Percentiles rank a stretch among this genome's conserved stretches.
These are phyloP conservation scores for Hippoglossus stenolepis DNA, from an alignment of 2,113 vertebrate genomes.

Conservation along the genomic window DNA sequence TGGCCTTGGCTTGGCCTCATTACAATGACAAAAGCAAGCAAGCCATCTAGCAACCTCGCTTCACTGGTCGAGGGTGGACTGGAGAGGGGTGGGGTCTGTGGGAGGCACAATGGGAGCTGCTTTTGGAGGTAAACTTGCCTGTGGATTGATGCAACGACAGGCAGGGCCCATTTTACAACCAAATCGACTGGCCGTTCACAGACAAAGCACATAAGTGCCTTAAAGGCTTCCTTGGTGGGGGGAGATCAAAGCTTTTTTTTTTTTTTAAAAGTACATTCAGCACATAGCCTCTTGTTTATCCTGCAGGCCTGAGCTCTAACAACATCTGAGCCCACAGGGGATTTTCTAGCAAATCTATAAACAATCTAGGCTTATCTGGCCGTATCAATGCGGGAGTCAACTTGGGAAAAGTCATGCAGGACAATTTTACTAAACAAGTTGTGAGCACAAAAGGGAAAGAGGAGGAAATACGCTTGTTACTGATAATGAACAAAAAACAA, in stretches of 20 bases:
- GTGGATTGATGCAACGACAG: constrained; percentile 39
- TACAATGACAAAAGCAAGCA: constrained; percentile 81
- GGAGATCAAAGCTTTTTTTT: constrained; percentile 68
- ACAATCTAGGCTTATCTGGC: constrained; percentile 12
- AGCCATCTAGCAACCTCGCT: constrained; percentile 46
- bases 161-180: constrained; percentile 46
- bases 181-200: constrained; percentile 43
- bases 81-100: constrained; percentile 22
- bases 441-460: not conserved
- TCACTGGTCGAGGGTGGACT: constrained; percentile 26
- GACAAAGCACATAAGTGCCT: constrained; percentile 50
- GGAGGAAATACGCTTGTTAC: not conserved
- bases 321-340: constrained; percentile 28
- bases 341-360: constrained; percentile 14
- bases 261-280: constrained; percentile 29
- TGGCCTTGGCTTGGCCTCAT: constrained; percentile 72
- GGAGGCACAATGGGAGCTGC: constrained; percentile 50
- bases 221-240: constrained; percentile 30
- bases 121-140: constrained; percentile 55
- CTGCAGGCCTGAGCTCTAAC: constrained; percentile 11
- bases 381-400: constrained; percentile 25
- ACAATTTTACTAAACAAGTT: not conserved
- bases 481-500: not conserved
- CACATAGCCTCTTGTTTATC: constrained; percentile 46
- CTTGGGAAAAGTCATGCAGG: not conserved